Conservation (phyloP, 2,113 vertebrate species). For the Gopherus evgoodei region DNA sequence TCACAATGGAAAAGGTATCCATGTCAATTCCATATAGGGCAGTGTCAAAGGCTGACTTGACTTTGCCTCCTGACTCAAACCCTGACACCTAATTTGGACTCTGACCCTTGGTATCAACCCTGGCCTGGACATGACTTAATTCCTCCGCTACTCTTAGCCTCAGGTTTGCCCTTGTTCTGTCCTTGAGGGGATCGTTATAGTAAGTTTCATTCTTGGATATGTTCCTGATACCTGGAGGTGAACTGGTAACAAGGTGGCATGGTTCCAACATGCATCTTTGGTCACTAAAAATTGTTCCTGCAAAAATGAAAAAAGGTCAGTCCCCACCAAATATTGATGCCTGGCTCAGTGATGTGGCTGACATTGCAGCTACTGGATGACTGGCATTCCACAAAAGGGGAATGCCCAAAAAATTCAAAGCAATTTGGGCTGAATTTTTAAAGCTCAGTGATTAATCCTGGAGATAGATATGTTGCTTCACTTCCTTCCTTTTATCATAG, state of each 20-base stretch:
- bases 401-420: not conserved
- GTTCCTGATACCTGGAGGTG: not conserved
- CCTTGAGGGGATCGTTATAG: not conserved
- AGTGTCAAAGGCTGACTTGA: rapidly evolving
- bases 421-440: not conserved
- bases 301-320: not conserved
- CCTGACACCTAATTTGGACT: not conserved
- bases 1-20: not conserved
- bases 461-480: not conserved
- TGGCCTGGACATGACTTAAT: not conserved
- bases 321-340: not conserved
- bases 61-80: not conserved
- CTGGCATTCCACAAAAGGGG: not conserved
- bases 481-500: not conserved
- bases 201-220: not conserved
- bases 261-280: not conserved
- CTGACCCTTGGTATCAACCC: not conserved
- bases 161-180: not conserved
- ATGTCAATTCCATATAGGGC: rapidly evolving
- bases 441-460: not conserved
- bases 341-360: not conserved
- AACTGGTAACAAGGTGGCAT: not conserved
- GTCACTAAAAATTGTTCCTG: not conserved
- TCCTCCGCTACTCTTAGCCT: not conserved
- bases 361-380: not conserved